Base-by-base conservation (phyloP, 2,797 vertebrate genomes). In the Notolabrus celidotus region DNA sequence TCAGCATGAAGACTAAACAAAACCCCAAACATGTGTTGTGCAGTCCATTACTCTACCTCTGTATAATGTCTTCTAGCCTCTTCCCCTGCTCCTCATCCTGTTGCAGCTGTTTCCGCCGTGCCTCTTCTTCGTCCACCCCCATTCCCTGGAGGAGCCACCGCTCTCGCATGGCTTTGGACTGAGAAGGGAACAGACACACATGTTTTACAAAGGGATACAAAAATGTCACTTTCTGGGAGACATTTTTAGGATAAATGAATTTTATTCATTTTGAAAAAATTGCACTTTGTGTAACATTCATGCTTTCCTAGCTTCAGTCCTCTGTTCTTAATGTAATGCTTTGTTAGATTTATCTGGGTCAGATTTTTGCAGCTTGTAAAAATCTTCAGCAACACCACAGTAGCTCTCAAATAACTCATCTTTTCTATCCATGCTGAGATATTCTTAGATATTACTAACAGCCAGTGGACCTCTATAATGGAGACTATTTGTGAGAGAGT, bases 121-220 rank as follows among this genome's bases (percentile, higher is more conserved):
- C 91, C 86, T 96, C 96, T 43, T 96, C 97, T 76, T 96, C 96
- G 80, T 97, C 96, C 3, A 87, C 88, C 10, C 93, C 94, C 78
- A 94, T 93, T 67, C 97, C 98, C 88, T 99, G 96, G 62, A 99
- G 94, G 83, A 99, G 96, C 98, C 98, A 99, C 91, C 96, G 96
- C 84, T 99, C 98, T 14, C 98, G 95, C 90, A 95, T 97, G 77
- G 96, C 94, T 96, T 98, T 99, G 80, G 98, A 99, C 98, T 99
- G 86, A 45, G 74, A 60, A 70, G 60, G 51, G 66, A 56, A 52
- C 53, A 83, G 60, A 56, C n/a, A 45, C 7, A 36, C 10, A 20
- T 5, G 8, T 36, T 17, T 50, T 19, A 39, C 11, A 25, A 19
- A 8, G 3, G 2, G 10, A 12, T n/a, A 53, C n/a, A 3, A n/a